Evolutionary conservation across 1,140 invertebrate genomes (phyloP).

Genomic region (Pantala flavescens): DNA sequence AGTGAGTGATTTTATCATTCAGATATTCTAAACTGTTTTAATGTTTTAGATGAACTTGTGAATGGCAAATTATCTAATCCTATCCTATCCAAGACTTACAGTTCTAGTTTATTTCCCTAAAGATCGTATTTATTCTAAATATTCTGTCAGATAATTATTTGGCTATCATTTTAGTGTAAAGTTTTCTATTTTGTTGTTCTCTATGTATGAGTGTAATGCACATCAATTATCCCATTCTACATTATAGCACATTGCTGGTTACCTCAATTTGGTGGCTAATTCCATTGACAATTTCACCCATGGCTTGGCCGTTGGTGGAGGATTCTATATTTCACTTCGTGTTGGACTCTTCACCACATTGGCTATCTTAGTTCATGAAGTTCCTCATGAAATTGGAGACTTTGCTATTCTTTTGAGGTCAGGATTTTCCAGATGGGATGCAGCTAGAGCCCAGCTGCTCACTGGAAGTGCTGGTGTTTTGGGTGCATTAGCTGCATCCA

Average conservation of each 20-base stretch:
- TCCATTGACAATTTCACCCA: slow-evolving; percentile 97
- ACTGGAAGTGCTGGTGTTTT: slow-evolving; percentile 79
- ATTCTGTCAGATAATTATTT: too few species aligned
- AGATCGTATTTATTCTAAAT: too few species aligned
- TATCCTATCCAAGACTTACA: too few species aligned
- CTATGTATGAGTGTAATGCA: too few species aligned
- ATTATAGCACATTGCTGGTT: slow-evolving; percentile 62
- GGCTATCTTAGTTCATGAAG: slow-evolving; percentile 91
- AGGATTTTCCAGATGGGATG: slow-evolving; percentile 85
- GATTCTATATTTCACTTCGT: slow-evolving; percentile 78
- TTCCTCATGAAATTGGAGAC: slow-evolving; percentile 95
- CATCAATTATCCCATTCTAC: too few species aligned
- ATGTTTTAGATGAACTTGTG: too few species aligned
- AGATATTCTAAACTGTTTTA: too few species aligned
- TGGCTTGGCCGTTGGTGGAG: slow-evolving; percentile 89
- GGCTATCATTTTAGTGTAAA: too few species aligned
- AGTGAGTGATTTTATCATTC: too few species aligned
- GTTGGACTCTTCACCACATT: slow-evolving; percentile 85
- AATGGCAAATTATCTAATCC: too few species aligned
- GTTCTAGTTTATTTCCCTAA: too few species aligned
- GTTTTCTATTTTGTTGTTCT: too few species aligned
- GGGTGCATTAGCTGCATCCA: slow-evolving; percentile 76
- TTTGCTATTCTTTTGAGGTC: slow-evolving; percentile 93
- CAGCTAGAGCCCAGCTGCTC: slow-evolving; percentile 80
- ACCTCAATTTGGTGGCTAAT: slow-evolving; percentile 90